Evolutionary conservation across 1,140 invertebrate genomes (phyloP), one percentile per base, ranked within the genome.

Genomic region (Apis florea): DNA sequence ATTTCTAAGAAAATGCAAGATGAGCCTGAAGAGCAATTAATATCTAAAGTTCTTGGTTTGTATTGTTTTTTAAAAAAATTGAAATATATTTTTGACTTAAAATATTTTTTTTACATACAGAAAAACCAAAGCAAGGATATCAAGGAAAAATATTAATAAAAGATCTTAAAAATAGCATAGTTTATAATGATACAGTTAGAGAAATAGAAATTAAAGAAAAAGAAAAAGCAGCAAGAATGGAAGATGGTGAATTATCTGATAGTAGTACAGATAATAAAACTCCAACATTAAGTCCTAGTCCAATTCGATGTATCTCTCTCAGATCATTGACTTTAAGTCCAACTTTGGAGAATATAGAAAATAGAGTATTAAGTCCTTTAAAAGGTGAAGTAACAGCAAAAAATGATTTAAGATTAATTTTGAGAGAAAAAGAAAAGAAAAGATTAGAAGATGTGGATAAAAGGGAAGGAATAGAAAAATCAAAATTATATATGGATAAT

Each of bases 131-230:
- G 83, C 89, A 89, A 56, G 21, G 84, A 70, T 79, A 78, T 40
- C 88, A 89, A 76, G 92, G 91, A 26, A 94, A 94, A 90, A 94
- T 95, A 88, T 92, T 95, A 83, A 96, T 96, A 84, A 96, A 96
- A 88, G 95, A 96, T 90, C 93, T 96, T 26, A 96, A 96, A 86
- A 95, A 95, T 70, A 96, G 95, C 92, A 88, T 94, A 59, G 95
- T 96, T 31, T 96, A 95, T 91, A 95, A 95, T 88, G 95, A 95
- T 83, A 95, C 95, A 31, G 95, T 96, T 1, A 95, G 95, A 88
- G 94, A 95, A 89, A 95, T 95, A 59, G 95, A 96, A 90, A 95
- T 95, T 85, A 95, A 95, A 87, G 94, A 95, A 69, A 95, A 94
- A 81, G 94, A 94, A 82, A 96, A 95, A 89, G 94, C 94, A 66